phyloP scores from a whole-genome alignment of 2,797 vertebrate species.

The Platalea minor region DNA sequence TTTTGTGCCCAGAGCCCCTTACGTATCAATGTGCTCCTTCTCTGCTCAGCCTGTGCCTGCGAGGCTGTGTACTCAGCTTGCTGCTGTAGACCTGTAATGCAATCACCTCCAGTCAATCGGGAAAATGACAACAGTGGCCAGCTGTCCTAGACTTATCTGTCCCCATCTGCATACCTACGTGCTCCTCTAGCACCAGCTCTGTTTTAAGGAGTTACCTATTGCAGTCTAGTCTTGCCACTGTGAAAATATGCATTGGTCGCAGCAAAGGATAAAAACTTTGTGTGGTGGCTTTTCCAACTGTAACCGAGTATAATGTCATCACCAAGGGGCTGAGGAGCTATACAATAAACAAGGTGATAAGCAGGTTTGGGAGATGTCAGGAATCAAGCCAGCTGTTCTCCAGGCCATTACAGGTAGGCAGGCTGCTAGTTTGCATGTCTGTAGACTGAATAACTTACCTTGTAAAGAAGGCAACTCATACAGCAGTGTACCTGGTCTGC shows the following conservation, averaged over 20 bases:
- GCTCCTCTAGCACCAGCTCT: neutral
- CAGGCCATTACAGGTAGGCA: neutral
- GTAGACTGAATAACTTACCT: neutral
- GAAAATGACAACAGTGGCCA: neutral
- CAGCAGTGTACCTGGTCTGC: neutral
- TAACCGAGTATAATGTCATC: neutral
- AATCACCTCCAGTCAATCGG: neutral
- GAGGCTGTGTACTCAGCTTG: neutral
- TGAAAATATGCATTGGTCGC: neutral
- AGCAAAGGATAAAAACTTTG: neutral
- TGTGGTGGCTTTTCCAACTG: neutral
- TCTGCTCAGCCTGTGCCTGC: neutral
- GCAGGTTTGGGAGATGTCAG: neutral
- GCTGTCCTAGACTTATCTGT: neutral
- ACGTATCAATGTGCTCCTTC: neutral
- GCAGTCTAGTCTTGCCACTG: neutral
- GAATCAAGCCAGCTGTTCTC: neutral
- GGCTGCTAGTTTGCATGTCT: neutral
- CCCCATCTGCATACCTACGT: accelerated
- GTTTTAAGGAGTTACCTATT: neutral
- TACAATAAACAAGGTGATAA: neutral
- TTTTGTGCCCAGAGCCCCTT: neutral
- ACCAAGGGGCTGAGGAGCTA: neutral
- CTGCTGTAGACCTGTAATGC: neutral
- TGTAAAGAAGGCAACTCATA: neutral